Base-by-base conservation (phyloP, 2,888 invertebrate genomes). In the Hirudinaria manillensis region DNA sequence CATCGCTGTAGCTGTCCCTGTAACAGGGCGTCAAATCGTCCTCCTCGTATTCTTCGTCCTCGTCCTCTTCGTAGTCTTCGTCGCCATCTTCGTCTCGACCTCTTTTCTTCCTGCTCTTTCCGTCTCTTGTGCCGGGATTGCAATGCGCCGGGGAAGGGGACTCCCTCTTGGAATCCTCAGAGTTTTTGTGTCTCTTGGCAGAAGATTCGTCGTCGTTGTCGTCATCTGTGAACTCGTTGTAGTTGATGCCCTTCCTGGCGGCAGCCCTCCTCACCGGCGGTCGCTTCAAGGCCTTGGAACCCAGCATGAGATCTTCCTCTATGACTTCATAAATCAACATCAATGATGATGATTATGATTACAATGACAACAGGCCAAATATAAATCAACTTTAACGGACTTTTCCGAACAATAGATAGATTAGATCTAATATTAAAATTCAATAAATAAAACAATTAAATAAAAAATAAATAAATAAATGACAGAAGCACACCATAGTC, bases 401-500 rank as follows among this genome's bases (percentile, higher is more conserved):
- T n/a, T n/a, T n/a, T n/a, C n/a, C n/a, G n/a, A n/a, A n/a, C n/a
- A n/a, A n/a, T n/a, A n/a, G n/a, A n/a, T n/a, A n/a, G n/a, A n/a
- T n/a, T n/a, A 19, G 16, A 53, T 53, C 21, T 53, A 53, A 19
- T 53, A 19, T 53, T 53, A 53, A 53, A 21, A 53, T 13, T 53
- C 16, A 53, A 53, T 13, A 53, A 53, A 53, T 21, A 53, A 16
- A 53, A 53, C 16, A 53, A 53, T 53, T 13, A 53, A 53, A 53
- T 19, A 19, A n/a, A n/a, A n/a, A n/a, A n/a, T n/a, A n/a, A n/a
- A n/a, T n/a, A n/a, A 45, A n/a, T 19, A 29, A 7, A 61, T 21
- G 7, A 53, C 16, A 29, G 13, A 55, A 72, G 19, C 45, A 45
- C 72, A 77, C 77, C 75, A 27, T 72, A 75, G 70, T 77, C 77